phyloP scores from a whole-genome alignment of 2,113 vertebrate species.

The Echinops telfairi region DNA sequence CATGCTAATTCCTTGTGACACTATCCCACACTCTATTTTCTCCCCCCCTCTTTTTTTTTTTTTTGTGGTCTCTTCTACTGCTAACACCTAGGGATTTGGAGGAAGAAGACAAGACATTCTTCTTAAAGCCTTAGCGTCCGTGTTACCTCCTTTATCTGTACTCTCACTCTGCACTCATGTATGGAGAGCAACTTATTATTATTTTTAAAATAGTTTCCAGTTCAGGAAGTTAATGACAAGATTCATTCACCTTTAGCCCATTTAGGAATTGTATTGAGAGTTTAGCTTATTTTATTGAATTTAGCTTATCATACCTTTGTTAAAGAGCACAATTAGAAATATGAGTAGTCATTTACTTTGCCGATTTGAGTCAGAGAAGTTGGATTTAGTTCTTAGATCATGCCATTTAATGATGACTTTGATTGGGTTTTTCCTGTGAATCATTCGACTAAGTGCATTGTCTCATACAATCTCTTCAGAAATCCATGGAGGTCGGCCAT shows the following conservation, averaged over 20 bases:
- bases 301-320: slow-evolving; percentile 13
- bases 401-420: slow-evolving; percentile 24
- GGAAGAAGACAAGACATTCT: not conserved
- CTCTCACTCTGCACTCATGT: not conserved
- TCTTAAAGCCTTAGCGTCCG: too few species aligned
- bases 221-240: slow-evolving; percentile 15
- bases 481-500: not conserved
- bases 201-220: slow-evolving; percentile 40
- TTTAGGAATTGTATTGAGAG: slow-evolving; percentile 33
- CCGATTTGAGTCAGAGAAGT: slow-evolving; percentile 11
- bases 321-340: slow-evolving; percentile 39
- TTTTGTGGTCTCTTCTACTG: slow-evolving; percentile 22
- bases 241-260: not conserved
- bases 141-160: too few species aligned
- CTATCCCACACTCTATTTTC: not conserved
- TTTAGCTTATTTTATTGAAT: not conserved
- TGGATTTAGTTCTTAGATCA: slow-evolving; percentile 28
- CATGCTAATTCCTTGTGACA: slow-evolving; percentile 1
- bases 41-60: slow-evolving; percentile 45
- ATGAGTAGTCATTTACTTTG: slow-evolving; percentile 23
- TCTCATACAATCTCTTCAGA: slow-evolving; percentile 25
- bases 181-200: not conserved
- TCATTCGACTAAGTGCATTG: slow-evolving; percentile 15
- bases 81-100: slow-evolving; percentile 11
- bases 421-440: slow-evolving; percentile 30